Base-by-base conservation (phyloP, 2,113 vertebrate species). In the Podarcis cretensis region DNA sequence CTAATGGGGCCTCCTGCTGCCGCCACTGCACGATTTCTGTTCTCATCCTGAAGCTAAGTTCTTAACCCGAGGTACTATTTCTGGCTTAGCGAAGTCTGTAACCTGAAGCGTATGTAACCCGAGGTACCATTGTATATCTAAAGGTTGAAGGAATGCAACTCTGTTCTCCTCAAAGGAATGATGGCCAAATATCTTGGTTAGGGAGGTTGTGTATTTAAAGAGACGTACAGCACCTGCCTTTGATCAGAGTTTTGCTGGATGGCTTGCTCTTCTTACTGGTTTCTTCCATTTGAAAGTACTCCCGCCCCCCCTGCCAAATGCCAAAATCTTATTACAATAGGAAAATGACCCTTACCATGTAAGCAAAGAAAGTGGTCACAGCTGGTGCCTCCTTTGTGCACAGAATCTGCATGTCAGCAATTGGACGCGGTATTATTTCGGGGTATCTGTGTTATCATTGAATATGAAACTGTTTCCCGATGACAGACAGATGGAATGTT, bases 401-500 rank as follows among this genome's bases (percentile, higher is more conserved):
- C 93, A 94, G 96, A 95, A 96, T 85, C 93, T 96, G 95, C 92
- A 94, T 94, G 96, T 97, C 96, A 97, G 96, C 96, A 95, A 95
- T 97, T 97, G 85, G 85, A 90, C 95, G 90, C 91, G 92, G 93
- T 95, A 89, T 95, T 96, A 96, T 97, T 95, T 92, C 86, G 93
- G 95, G 94, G 92, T 97, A 94, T 97, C 96, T 96, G 54, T 94
- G 95, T 97, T 97, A 96, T 96, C 96, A 95, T 96, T 96, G 96
- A 96, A 93, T 95, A 95, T 94, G 93, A 96, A 95, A 94, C 95
- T 96, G 95, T 97, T 97, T 96, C 95, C 92, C 94, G 95, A 95
- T 97, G 96, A 97, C 96, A 96, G 96, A 96, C 96, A 95, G 97
- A 97, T 96, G 97, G 96, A 97, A 96, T 95, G 95, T 94, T 96